These are phyloP conservation scores for Ichneumoninae sp. DNA, from an alignment of 2,888 invertebrate species.

Conservation along the genomic window DNA sequence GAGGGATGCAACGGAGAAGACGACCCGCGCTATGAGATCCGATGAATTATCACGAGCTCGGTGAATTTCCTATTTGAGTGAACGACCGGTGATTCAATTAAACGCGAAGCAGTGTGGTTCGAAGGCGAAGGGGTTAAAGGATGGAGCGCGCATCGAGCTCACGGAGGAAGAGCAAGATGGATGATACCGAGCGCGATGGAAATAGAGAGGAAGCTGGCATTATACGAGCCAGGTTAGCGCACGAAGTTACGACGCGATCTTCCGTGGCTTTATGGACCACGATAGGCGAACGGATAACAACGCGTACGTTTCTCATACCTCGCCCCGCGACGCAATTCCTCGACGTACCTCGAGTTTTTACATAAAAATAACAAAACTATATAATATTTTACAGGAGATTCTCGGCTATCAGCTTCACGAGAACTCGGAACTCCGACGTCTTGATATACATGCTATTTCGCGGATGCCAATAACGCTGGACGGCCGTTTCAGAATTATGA, in stretches of 20 bases:
- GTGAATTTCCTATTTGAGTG: slow-evolving; percentile 40
- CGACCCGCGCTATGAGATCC: neutral
- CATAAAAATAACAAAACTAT: slow-evolving; percentile 22
- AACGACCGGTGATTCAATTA: slow-evolving; percentile 51
- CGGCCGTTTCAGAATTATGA: neutral
- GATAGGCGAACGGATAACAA: slow-evolving; percentile 34
- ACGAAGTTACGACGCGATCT: slow-evolving; percentile 47
- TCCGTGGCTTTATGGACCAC: slow-evolving; percentile 37
- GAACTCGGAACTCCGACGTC: neutral
- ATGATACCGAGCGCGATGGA: slow-evolving; percentile 4
- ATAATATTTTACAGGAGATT: slow-evolving; percentile 17
- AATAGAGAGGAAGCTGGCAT: slow-evolving; percentile 21
- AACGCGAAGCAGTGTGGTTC: neutral
- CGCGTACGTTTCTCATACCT: slow-evolving; percentile 20
- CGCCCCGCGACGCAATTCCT: neutral
- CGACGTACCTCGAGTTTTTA: slow-evolving; percentile 8
- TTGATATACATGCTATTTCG: neutral
- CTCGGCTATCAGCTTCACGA: neutral
- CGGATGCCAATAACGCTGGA: neutral
- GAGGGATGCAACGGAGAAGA: neutral
- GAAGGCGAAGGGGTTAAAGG: slow-evolving; percentile 31
- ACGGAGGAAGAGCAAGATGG: neutral
- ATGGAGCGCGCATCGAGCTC: neutral
- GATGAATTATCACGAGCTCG: slow-evolving; percentile 43
- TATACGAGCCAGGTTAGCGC: slow-evolving; percentile 34